Conservation (phyloP, 2,888 invertebrate species). For the Pogonocherus hispidulus region DNA sequence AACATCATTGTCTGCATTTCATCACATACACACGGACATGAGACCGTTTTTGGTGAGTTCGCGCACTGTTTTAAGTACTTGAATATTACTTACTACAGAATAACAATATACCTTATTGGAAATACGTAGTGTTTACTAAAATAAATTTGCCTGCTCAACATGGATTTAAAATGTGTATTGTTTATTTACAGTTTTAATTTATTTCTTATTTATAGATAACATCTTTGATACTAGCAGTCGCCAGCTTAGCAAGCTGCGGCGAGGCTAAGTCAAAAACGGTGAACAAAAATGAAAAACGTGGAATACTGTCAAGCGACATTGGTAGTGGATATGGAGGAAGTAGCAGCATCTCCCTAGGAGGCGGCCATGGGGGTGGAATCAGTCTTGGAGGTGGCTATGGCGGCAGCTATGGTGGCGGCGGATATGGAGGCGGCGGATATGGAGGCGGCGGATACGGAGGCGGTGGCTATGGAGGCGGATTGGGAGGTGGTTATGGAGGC, state of each 20-base stretch:
- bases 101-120: no score
- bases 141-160: no score
- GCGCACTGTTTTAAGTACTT: not conserved
- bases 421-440: slow-evolving; percentile 38
- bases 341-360: slow-evolving; percentile 23
- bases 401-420: slow-evolving; percentile 34
- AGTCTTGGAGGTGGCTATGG: slow-evolving; percentile 37
- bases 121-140: no score
- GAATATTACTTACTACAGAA: no score
- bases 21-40: slow-evolving; percentile 48
- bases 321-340: slow-evolving; percentile 50
- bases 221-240: slow-evolving; percentile 57
- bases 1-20: slow-evolving; percentile 52
- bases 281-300: slow-evolving; percentile 57
- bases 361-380: slow-evolving; percentile 44
- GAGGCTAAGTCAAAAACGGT: slow-evolving; percentile 53
- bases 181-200: not conserved
- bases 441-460: slow-evolving; percentile 37
- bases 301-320: slow-evolving; percentile 54
- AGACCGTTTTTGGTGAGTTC: slow-evolving; percentile 55
- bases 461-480: slow-evolving; percentile 42
- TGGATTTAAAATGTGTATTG: no score
- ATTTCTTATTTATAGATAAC: slow-evolving; percentile 47
- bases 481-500: slow-evolving; percentile 45
- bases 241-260: slow-evolving; percentile 54